phyloP scores from a whole-genome alignment of 2,797 vertebrate genomes.

The Rhynchonycteris naso region DNA sequence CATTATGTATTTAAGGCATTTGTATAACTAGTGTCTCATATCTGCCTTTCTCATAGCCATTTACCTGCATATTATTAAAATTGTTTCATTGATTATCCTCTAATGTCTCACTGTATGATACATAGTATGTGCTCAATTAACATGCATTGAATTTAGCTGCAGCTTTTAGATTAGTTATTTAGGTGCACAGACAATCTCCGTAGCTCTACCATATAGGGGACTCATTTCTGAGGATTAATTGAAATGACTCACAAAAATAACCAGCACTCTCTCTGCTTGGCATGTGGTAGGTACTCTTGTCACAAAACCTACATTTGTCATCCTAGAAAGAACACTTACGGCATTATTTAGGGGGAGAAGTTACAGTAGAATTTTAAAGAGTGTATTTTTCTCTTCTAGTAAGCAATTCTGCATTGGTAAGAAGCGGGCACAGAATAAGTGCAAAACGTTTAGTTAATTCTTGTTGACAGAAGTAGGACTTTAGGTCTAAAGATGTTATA shows the following conservation, averaged over 20 bases:
- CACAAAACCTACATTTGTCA: neutral
- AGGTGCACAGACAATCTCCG: neutral
- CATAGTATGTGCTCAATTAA: neutral
- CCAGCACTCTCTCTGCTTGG: neutral
- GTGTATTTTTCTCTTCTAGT: neutral
- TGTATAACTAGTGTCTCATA: neutral
- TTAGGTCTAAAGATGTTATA: neutral
- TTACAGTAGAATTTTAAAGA: neutral
- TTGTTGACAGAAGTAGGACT: slow-evolving; percentile 34
- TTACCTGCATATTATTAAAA: neutral
- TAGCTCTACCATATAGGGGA: neutral
- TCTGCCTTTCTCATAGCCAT: neutral
- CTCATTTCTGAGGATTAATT: neutral
- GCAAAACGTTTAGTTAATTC: slow-evolving; percentile 16
- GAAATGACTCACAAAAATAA: neutral
- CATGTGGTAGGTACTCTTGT: neutral
- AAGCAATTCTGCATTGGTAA: neutral
- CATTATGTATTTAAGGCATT: neutral
- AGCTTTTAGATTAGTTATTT: neutral
- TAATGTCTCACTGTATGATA: neutral
- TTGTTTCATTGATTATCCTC: neutral
- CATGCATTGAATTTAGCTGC: fast-evolving
- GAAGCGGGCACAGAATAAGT: neutral
- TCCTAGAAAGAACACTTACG: neutral
- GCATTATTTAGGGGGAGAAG: neutral